These are phyloP conservation scores for Thera britannica DNA, from an alignment of 2,888 invertebrate species.

Conservation along the genomic window DNA sequence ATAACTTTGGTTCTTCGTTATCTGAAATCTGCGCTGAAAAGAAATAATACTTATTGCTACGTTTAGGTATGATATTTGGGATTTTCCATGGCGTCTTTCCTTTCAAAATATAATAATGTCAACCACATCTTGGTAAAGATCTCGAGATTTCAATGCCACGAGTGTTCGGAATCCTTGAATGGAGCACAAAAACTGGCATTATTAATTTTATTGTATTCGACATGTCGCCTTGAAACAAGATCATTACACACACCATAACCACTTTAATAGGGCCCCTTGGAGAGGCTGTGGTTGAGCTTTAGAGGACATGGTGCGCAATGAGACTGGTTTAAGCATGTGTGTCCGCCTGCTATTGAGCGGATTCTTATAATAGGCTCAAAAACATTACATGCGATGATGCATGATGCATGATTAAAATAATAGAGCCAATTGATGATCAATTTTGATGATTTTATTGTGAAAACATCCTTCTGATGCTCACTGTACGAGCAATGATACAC, in stretches of 20 bases:
- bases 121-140: slow-evolving; percentile 28
- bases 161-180: slow-evolving; percentile 69
- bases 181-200: slow-evolving; percentile 73
- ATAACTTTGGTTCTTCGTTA: slow-evolving; percentile 44
- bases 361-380: too few relatives aligned
- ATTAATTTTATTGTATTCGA: slow-evolving; percentile 74
- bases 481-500: too few relatives aligned
- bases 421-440: too few relatives aligned
- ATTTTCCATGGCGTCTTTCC: slow-evolving; percentile 1
- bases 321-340: neutral
- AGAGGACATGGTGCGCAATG: slow-evolving; percentile 9
- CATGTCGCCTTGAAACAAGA: slow-evolving; percentile 77
- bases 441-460: too few relatives aligned
- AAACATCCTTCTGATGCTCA: too few relatives aligned
- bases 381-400: too few relatives aligned
- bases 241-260: slow-evolving; percentile 63
- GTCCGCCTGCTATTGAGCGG: neutral
- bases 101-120: slow-evolving; percentile 1
- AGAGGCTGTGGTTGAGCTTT: slow-evolving; percentile 23
- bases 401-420: too few relatives aligned
- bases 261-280: slow-evolving; percentile 56
- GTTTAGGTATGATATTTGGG: neutral
- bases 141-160: slow-evolving; percentile 49
- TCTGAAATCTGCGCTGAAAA: slow-evolving; percentile 36
- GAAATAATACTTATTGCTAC: neutral